Base-by-base conservation (phyloP, 2,888 invertebrate genomes). In the Mythimna vitellina region DNA sequence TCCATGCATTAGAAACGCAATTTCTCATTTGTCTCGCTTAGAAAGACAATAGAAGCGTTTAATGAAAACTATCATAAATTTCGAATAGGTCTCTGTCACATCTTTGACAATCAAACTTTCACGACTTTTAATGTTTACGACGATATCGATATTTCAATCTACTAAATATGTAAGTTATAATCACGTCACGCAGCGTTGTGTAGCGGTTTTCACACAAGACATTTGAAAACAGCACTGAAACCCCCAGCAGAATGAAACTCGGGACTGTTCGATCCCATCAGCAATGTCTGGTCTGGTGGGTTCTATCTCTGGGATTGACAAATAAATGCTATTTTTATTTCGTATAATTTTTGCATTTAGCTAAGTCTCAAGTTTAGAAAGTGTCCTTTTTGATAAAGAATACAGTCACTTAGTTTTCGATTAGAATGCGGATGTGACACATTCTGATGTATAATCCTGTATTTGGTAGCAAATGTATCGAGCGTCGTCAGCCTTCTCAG, bases 1-100 rank as follows among this genome's bases (percentile, higher is more conserved):
- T 88, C 87, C 84, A 89, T 86, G 83, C 85, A 86, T 87, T 91
- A 91, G 92, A 92, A 93, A 92, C 82, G 73, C 83, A 87, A 85
- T 89, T 92, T 90, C 90, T 83, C 88, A 88, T 85, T 81, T 83
- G 86, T 84, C 88, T 64, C 78, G 80, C 81, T 65, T n/a, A 25
- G 51, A 67, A 38, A 68, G 25, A 87, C 87, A 87, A 87, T 87
- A 66, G 73, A 25, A 66, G 67, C 70, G 71, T 76, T 78, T 79
- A 71, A 81, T 83, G 78, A 73, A 86, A 86, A 83, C 64, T 51
- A 46, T 60, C 62, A 80, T 80, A 78, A 72, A 76, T 56, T 73
- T 77, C 68, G 29, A 60, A 46, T 46, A 46, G 46, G 58, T 83
- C 72, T 60, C 60, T 56, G 67, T 70, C 64, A 82, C 54, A 29